phyloP scores from a whole-genome alignment of 2,113 vertebrate genomes.

The Oostethus manadensis region DNA sequence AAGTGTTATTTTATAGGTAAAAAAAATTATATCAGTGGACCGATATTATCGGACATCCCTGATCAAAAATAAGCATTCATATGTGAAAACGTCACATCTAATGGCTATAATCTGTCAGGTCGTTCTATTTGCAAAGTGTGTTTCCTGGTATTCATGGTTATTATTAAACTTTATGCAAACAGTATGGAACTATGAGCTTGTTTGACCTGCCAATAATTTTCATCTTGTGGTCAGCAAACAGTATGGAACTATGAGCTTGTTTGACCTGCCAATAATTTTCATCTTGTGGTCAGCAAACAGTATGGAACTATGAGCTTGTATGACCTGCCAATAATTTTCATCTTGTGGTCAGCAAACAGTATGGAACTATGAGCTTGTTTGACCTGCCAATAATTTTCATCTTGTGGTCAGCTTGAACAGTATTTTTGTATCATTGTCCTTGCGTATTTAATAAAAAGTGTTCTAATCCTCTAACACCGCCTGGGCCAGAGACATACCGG shows the following conservation, averaged over 20 bases:
- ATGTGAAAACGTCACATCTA: too few relatives aligned
- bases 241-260: background rate
- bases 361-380: background rate
- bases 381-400: background rate
- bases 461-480: slow-evolving; percentile 1
- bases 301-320: background rate
- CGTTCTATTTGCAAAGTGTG: too few relatives aligned
- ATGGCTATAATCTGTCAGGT: too few relatives aligned
- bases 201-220: background rate
- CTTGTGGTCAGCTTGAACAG: background rate
- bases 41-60: too few relatives aligned
- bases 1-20: too few relatives aligned
- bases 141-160: background rate
- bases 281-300: too few relatives aligned
- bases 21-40: too few relatives aligned
- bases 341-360: too few relatives aligned
- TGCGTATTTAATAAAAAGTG: background rate
- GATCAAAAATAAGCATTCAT: too few relatives aligned
- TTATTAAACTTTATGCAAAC: slow-evolving; percentile 1
- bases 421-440: background rate
- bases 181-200: background rate
- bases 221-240: too few relatives aligned
- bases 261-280: background rate
- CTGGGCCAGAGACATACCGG: slow-evolving; percentile 5
- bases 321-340: background rate